These are phyloP conservation scores for Poeciliopsis occidentalis DNA, from an alignment of 2,113 vertebrate genomes.

Conservation along the genomic window DNA sequence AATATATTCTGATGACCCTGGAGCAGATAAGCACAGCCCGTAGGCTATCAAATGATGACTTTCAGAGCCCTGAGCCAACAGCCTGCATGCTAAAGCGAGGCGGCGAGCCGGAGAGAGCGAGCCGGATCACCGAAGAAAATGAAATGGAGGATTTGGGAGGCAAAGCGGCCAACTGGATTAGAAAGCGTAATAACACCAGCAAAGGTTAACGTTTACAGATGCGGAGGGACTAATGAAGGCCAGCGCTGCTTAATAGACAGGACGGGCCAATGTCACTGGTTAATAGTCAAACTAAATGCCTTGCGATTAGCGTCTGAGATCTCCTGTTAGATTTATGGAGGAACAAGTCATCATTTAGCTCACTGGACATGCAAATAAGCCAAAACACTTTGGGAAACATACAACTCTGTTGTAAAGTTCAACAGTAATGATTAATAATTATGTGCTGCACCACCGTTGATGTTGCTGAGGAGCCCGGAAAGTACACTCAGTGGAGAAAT, in stretches of 20 bases:
- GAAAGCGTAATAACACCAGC: conserved; percentile 60
- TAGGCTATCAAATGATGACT: conserved; percentile 69
- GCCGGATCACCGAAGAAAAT: conserved; percentile 35
- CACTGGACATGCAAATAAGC: not conserved
- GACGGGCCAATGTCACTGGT: conserved; percentile 52
- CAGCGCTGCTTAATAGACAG: conserved; percentile 34
- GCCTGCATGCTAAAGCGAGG: conserved; percentile 41
- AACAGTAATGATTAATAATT: not conserved
- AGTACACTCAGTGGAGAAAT: not conserved
- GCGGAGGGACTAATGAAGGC: conserved; percentile 59
- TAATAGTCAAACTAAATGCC: conserved; percentile 53
- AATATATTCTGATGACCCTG: conserved; percentile 65
- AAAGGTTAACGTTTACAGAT: conserved; percentile 68
- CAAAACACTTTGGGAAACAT: not conserved
- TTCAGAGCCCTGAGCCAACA: conserved; percentile 37
- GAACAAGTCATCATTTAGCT: conserved; percentile 13
- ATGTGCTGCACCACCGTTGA: not conserved
- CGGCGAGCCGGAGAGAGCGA: conserved; percentile 6
- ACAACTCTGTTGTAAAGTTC: not conserved
- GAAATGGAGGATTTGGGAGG: conserved; percentile 38
- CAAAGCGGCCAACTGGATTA: conserved; percentile 63
- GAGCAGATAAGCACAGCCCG: conserved; percentile 60
- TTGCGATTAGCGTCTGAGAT: conserved; percentile 43
- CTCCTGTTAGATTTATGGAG: conserved; percentile 5
- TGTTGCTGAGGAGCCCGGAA: not conserved